Evolutionary conservation across 2,888 invertebrate species (phyloP).

Genomic region (Taphrorychus bicolor): DNA sequence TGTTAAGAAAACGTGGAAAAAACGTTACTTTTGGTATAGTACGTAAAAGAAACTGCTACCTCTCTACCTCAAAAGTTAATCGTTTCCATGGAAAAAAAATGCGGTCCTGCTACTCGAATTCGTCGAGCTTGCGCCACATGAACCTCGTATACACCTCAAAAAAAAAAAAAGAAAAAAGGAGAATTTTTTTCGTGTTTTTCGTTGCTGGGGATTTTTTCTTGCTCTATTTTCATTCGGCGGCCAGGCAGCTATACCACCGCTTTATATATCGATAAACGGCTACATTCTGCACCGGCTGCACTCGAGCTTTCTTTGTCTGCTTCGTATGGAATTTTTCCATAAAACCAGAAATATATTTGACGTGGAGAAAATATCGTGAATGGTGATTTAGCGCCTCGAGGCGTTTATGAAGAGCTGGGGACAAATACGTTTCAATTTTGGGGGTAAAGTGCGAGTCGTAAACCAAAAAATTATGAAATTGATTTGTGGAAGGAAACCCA

Average conservation of each 20-base stretch:
- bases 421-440: constrained; percentile 3
- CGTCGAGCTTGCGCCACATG: constrained; percentile 30
- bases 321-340: constrained; percentile 7
- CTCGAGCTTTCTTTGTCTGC: constrained; percentile 34
- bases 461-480: neutral
- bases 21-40: no score
- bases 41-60: no score
- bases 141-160: constrained; percentile 2
- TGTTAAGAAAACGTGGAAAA: no score
- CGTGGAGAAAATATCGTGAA: constrained; percentile 4
- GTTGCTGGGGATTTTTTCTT: constrained; percentile 40
- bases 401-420: constrained; percentile 2
- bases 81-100: constrained; percentile 10
- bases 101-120: constrained; percentile 21
- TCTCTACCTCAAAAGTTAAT: neutral
- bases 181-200: constrained; percentile 41
- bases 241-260: constrained; percentile 36
- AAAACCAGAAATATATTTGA: constrained; percentile 7
- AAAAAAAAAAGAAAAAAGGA: constrained; percentile 31
- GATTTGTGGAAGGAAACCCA: no score
- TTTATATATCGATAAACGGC: constrained; percentile 40
- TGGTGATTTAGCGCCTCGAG: neutral
- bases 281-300: constrained; percentile 37
- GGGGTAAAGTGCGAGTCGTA: neutral
- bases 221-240: constrained; percentile 39